Percentiles rank a stretch among this genome's conserved stretches.
Evolutionary conservation across 2,888 invertebrate species (phyloP).

Genomic region (Chloromyia formosa): DNA sequence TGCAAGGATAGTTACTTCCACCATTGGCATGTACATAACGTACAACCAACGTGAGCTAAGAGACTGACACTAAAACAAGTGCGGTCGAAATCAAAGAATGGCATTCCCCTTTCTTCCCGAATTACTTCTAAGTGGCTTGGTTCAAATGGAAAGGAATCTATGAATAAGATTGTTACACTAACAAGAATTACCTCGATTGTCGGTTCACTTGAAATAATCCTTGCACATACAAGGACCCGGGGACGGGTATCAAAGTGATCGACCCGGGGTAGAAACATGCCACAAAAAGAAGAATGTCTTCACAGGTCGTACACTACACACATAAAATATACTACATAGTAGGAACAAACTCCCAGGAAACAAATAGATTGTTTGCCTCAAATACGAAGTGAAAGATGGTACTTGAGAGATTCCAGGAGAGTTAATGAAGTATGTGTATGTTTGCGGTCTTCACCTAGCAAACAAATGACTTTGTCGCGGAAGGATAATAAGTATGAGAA

Average conservation of each 20-base stretch:
- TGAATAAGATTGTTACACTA: conserved; percentile 39
- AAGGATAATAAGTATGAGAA: background rate
- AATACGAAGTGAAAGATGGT: background rate
- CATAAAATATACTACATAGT: conserved; percentile 5
- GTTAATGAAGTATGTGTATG: background rate
- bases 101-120: conserved; percentile 27
- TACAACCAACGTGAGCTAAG: background rate
- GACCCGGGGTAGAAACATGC: background rate
- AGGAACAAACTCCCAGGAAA: conserved; percentile 6
- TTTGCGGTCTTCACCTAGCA: background rate
- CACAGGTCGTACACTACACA: background rate
- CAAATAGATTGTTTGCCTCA: conserved; percentile 19
- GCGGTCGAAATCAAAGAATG: conserved; percentile 3
- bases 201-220: conserved; percentile 32
- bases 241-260: no score
- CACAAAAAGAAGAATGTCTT: background rate
- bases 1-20: background rate
- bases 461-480: background rate
- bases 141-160: conserved; percentile 43
- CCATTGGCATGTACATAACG: background rate
- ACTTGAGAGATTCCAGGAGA: background rate
- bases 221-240: background rate
- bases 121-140: conserved; percentile 47
- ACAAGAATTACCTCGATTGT: conserved; percentile 35
- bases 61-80: background rate